Base-by-base conservation (phyloP, 1,140 invertebrate genomes). In the Anthonomus grandis region DNA sequence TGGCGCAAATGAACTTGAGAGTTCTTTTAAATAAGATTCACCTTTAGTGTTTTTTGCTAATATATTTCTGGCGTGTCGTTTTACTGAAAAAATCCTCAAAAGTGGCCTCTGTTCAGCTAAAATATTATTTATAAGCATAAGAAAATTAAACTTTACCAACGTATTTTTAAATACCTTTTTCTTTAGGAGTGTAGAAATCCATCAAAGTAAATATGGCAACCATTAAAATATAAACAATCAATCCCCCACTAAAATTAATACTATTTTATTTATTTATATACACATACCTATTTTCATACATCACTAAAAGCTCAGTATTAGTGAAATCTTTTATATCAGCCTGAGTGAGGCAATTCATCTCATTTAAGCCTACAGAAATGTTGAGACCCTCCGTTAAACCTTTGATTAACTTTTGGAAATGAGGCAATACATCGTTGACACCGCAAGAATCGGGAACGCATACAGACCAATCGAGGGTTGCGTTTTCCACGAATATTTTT, bases 361-460 rank as follows among this genome's bases (percentile, higher is more conserved):
- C 45, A 4, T 37, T 44, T 39, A 64, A 17, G 22, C 31, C 52
- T 10, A 63, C 46, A 13, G 50, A 45, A 24, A 64, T 9, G 41
- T 64, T 61, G 22, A 66, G 37, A 15, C 64, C 64, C 31, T 64
- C 57, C 18, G 60, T 59, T 48, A 66, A 54, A 22, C 38, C 47
- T 24, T 31, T 51, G 25, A 68, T 57, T 42, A 48, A 50, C 57
- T 61, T 64, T 15, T 42, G 55, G 51, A 66, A 68, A 60, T 66
- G 66, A 10, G 25, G 25, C 22, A 62, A 47, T 8, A 64, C 49
- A 38, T 68, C 64, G 1, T 25, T 21, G 17, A 31, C 41, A 1
- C 42, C 18, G 51, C 66, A 66, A 2, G 62, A 60, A 31, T 64
- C 60, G 5, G 66, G 66, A 13, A 68, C 39, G 54, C 66, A 68